Conservation (phyloP, 2,113 vertebrate species). For the Chitala chitala region DNA sequence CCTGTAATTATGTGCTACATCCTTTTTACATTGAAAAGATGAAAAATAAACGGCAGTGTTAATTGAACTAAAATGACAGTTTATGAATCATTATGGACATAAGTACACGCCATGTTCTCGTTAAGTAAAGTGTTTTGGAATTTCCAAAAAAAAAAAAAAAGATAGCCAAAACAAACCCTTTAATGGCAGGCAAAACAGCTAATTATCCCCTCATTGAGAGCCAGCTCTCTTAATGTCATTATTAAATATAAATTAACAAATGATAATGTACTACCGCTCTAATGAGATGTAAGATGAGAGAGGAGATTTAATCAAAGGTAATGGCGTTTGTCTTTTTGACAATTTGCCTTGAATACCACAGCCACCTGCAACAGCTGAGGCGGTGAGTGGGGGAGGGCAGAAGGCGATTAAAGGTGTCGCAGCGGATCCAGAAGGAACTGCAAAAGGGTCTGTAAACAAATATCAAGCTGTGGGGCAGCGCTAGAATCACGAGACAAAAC, state of each 20-base stretch:
- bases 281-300: neutral
- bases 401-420: no score
- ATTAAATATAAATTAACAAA: neutral
- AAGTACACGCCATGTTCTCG: neutral
- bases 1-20: neutral
- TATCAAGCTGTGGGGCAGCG: no score
- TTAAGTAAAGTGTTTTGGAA: neutral
- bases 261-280: neutral
- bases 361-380: neutral
- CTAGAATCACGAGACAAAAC: no score
- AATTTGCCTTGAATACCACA: neutral
- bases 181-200: neutral
- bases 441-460: no score
- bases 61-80: neutral
- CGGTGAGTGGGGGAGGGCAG: no score
- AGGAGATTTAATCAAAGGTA: neutral
- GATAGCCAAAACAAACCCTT: neutral
- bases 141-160: constrained; percentile 1
- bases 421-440: no score
- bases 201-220: constrained; percentile 1
- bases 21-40: neutral
- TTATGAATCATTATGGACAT: neutral
- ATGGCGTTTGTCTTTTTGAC: neutral
- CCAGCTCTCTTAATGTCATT: neutral
- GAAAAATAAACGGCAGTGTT: neutral